phyloP scores from a whole-genome alignment of 2,113 vertebrate genomes.

The Toxotes chatareus region DNA sequence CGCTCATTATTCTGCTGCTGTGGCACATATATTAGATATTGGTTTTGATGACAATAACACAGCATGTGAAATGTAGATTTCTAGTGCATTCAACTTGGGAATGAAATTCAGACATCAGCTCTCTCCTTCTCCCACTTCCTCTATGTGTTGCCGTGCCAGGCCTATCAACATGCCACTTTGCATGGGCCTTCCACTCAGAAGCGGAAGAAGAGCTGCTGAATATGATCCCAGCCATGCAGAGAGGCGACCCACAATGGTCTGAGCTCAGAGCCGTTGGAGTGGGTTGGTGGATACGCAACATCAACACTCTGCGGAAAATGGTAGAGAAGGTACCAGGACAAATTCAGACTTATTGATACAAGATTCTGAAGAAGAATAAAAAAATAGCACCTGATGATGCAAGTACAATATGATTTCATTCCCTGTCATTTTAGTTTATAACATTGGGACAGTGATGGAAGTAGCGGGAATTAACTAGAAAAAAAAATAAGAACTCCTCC shows the following conservation, averaged over 20 bases:
- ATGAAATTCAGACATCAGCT: background rate
- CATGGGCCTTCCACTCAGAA: conserved; percentile 99
- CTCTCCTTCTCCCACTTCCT: background rate
- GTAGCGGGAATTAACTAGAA: background rate
- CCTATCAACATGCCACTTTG: conserved; percentile 97
- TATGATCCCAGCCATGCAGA: conserved; percentile 98
- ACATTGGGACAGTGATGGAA: background rate
- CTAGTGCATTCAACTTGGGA: background rate
- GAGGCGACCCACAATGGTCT: conserved; percentile 96
- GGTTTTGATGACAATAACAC: background rate
- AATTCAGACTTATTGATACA: background rate
- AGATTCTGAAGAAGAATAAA: background rate
- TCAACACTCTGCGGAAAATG: conserved; percentile 95
- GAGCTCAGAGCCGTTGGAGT: conserved; percentile 95
- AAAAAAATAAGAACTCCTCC: background rate
- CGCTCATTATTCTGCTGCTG: background rate
- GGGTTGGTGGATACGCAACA: conserved; percentile 99
- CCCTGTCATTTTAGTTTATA: background rate
- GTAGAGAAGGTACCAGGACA: conserved; percentile 92
- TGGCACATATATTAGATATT: background rate
- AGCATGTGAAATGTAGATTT: background rate
- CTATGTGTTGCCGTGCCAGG: conserved; percentile 78
- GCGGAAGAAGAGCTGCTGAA: conserved; percentile 97
- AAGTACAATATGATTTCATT: background rate
- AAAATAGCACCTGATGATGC: background rate